These are phyloP conservation scores for Anser cygnoides DNA, from an alignment of 2,113 vertebrate genomes.

Conservation along the genomic window DNA sequence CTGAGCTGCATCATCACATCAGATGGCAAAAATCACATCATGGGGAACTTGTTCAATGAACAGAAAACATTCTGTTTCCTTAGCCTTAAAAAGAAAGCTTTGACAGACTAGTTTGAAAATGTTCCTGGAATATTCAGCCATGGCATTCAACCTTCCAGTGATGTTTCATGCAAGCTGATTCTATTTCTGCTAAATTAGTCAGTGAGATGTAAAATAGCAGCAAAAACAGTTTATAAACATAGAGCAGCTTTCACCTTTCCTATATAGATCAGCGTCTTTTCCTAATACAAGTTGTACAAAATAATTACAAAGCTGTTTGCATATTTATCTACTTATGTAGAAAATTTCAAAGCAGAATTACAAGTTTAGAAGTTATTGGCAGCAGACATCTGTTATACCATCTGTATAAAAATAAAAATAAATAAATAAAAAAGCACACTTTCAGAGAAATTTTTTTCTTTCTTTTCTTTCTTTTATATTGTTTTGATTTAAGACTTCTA, in stretches of 20 bases:
- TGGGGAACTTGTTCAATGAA: background rate
- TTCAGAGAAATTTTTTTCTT: background rate
- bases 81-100: background rate
- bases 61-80: background rate
- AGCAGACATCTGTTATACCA: conserved; percentile 67
- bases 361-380: conserved; percentile 46
- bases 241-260: conserved; percentile 16
- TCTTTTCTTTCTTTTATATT: background rate
- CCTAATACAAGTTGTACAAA: background rate
- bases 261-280: background rate
- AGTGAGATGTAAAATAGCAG: background rate
- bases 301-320: background rate
- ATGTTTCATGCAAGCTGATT: background rate
- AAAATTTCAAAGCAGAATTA: conserved; percentile 46
- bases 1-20: background rate
- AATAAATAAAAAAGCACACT: conserved; percentile 13
- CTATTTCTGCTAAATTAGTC: conserved; percentile 5
- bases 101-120: background rate
- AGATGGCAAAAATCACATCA: conserved; percentile 16
- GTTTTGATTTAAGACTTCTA: background rate
- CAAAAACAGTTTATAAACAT: conserved; percentile 24
- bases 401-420: conserved; percentile 31
- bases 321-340: conserved; percentile 15
- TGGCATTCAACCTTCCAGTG: background rate
- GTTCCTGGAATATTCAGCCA: conserved; percentile 11